Base-by-base conservation (phyloP, 2,113 vertebrate species). In the Centrocercus urophasianus region DNA sequence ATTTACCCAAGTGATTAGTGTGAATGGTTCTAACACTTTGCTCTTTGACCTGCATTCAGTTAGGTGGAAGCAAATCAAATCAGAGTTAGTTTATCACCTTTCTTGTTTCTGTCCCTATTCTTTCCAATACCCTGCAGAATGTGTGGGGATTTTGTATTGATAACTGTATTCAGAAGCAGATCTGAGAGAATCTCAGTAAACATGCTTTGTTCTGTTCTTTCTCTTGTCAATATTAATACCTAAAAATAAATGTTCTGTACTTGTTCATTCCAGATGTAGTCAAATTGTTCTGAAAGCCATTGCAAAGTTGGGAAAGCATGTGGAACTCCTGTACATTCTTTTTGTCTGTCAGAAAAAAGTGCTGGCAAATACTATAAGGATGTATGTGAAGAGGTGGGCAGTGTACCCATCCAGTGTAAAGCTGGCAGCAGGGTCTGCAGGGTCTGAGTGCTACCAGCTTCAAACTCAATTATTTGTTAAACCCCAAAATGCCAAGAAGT, bases 1-100 rank as follows among this genome's bases (percentile, higher is more conserved):
- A 6, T 89, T 96, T 96, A 94, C 66, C 60, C 86, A 93, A 50
- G 34, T 73, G 86, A 87, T 91, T 32, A 4, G 42, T 61, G 19
- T 42, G 61, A 95, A 89, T 67, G 13, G 52, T 77, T 69, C 43
- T 65, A 73, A 63, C 71, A 50, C 83, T 95, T 90, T 94, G 52
- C 38, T 91, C 93, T 94, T 65, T 93, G 85, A 96, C 89, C 11
- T 90, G 38, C 38, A 89, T 91, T 96, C 87, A 96, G 28, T 95
- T 95, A 95, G 82, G 54, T 70, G 93, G 60, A 95, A 96, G 90
- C 5, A 25, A 64, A 77, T n/a, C 90, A 78, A 60, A 60, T 16
- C 32, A 15, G 30, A 74, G 64, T 17, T 85, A 22, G 34, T 60
- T 60, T 60, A 59, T 34, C 57, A 59, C 11, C 19, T 59, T 34